Evolutionary conservation across 2,888 invertebrate genomes (phyloP), one percentile per base, ranked within the genome.

Genomic region (Muschampia plurimacula): DNA sequence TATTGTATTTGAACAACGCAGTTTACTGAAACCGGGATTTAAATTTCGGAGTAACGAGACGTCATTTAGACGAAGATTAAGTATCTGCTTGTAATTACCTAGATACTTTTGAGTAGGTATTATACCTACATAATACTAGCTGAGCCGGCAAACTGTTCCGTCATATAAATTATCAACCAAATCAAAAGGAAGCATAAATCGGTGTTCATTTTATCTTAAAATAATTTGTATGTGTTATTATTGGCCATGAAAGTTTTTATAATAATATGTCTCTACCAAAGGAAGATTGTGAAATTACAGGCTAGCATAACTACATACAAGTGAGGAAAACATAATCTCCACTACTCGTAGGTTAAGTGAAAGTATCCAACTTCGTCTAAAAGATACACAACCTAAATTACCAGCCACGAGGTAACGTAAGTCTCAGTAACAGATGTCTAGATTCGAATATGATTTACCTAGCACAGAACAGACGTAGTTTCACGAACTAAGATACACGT

Each of bases 401-500:
- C 32, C 28, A 28, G 10, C 39, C 60, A 8, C n/a, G 32, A 62
- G 60, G n/a, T 55, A 55, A 22, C 7, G 9, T 9, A 41, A 41
- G 9, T 7, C 22, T 9, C 9, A 22, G 22, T 22, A 57, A 22
- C 57, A 57, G 57, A 28, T 10, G 9, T 32, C 22, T 22, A 28
- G 22, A 44, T 22, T 5, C 44, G 63, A 63, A 44, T 44, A 63
- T 63, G 44, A 63, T 44, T 63, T 44, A 41, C 60, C 60, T 36
- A 32, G 60, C 60, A 67, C 52, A 59, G 57, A 68, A 46, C 59
- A 32, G 32, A 22, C 46, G 28, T 67, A 68, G 49, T 36, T n/a
- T 36, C 59, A 59, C 41, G 32, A 68, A 60, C 67, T 68, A 60
- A 15, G 46, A 68, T 60, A 32, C 32, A 60, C 67, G 59, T 60